These are phyloP conservation scores for Plotosus lineatus DNA, from an alignment of 2,113 vertebrate genomes.

Conservation along the genomic window DNA sequence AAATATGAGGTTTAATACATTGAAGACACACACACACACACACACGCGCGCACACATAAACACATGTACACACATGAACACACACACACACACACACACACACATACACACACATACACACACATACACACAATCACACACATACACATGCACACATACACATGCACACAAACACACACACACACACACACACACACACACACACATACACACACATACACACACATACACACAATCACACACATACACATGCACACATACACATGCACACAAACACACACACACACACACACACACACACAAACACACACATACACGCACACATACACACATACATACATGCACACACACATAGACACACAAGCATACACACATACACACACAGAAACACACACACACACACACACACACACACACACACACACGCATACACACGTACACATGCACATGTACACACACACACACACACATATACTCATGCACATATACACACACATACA, in stretches of 20 bases:
- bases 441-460: neutral
- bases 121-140: neutral
- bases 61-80: too few species aligned
- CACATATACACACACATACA: neutral
- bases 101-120: neutral
- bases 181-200: slow-evolving; percentile 26
- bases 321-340: neutral
- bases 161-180: neutral
- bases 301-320: too few species aligned
- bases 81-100: slow-evolving; percentile 1
- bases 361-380: neutral
- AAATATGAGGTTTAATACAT: neutral
- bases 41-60: slow-evolving; percentile 15
- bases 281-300: slow-evolving; percentile 20
- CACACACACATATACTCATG: neutral
- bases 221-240: neutral
- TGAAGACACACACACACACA: neutral
- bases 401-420: slow-evolving; percentile 26
- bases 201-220: too few species aligned
- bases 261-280: neutral
- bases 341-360: slow-evolving; percentile 2
- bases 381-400: neutral
- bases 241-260: neutral
- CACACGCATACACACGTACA: too few species aligned
- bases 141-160: neutral